Evolutionary conservation across 2,113 vertebrate species (phyloP).

Genomic region (Laticauda colubrina): DNA sequence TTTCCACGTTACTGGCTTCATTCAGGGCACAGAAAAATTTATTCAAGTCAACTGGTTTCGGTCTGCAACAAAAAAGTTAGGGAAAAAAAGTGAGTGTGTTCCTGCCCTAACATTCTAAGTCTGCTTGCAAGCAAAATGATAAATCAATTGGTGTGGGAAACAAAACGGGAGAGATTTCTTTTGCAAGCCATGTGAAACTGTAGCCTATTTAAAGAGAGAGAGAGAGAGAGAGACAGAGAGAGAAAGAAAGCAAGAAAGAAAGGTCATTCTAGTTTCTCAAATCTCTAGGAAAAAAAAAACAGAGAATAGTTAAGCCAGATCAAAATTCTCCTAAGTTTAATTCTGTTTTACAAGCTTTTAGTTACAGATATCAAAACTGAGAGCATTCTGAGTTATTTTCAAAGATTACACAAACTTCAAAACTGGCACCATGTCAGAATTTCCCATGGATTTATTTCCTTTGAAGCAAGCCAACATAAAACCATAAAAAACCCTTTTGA

Average conservation of each 20-base stretch:
- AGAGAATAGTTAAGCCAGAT: constrained; percentile 71
- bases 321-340: constrained; percentile 61
- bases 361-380: constrained; percentile 48
- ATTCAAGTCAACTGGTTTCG: constrained; percentile 94
- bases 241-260: constrained; percentile 4
- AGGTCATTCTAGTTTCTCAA: constrained; percentile 73
- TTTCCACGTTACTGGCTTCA: constrained; percentile 99
- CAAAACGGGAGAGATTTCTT: constrained; percentile 75
- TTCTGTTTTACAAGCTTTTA: constrained; percentile 59
- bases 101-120: constrained; percentile 82
- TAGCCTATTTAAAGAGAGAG: constrained; percentile 70
- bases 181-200: constrained; percentile 80
- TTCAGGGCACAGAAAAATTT: constrained; percentile 91
- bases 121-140: constrained; percentile 87
- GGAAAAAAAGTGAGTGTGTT: constrained; percentile 82
- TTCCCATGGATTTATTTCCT: constrained; percentile 41
- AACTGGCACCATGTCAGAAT: constrained; percentile 35
- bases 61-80: constrained; percentile 83
- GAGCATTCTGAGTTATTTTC: constrained; percentile 41
- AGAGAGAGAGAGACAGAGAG: constrained; percentile 44
- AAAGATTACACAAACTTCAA: constrained; percentile 27
- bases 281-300: constrained; percentile 63
- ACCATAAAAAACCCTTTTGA: background rate
- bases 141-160: constrained; percentile 85
- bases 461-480: background rate